These are phyloP conservation scores for Eristalis arbustorum DNA, from an alignment of 2,888 invertebrate species.

Conservation along the genomic window DNA sequence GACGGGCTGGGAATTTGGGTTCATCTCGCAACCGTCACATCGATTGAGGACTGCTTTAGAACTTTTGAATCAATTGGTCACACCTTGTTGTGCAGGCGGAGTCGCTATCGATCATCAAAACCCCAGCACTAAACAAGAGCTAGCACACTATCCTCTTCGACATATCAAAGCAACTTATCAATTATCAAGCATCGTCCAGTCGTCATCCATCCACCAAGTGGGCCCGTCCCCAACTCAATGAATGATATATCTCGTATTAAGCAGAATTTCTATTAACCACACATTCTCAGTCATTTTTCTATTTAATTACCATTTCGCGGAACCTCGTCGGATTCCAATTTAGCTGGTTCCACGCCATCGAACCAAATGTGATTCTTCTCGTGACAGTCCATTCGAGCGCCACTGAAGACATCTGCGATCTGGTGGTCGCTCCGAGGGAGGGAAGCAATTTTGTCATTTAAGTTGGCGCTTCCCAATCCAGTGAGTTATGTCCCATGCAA, in stretches of 20 bases:
- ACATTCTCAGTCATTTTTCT: not conserved
- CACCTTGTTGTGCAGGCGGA: too few relatives aligned
- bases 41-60: too few relatives aligned
- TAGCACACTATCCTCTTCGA: too few relatives aligned
- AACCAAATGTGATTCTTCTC: not conserved
- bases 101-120: too few relatives aligned
- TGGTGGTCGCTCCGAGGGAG: not conserved
- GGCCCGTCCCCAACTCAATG: not conserved
- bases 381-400: not conserved
- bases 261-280: not conserved
- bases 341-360: not conserved
- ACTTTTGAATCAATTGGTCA: too few relatives aligned
- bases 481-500: not conserved
- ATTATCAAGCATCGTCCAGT: too few relatives aligned
- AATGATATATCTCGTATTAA: not conserved
- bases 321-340: not conserved
- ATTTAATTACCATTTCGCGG: not conserved
- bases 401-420: not conserved
- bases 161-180: too few relatives aligned
- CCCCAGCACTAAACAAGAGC: too few relatives aligned
- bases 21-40: too few relatives aligned
- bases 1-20: too few relatives aligned
- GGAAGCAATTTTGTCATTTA: not conserved
- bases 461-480: not conserved
- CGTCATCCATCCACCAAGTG: not conserved